Evolutionary conservation across 2,888 invertebrate genomes (phyloP).

Genomic region (Drosophila algonquin): DNA sequence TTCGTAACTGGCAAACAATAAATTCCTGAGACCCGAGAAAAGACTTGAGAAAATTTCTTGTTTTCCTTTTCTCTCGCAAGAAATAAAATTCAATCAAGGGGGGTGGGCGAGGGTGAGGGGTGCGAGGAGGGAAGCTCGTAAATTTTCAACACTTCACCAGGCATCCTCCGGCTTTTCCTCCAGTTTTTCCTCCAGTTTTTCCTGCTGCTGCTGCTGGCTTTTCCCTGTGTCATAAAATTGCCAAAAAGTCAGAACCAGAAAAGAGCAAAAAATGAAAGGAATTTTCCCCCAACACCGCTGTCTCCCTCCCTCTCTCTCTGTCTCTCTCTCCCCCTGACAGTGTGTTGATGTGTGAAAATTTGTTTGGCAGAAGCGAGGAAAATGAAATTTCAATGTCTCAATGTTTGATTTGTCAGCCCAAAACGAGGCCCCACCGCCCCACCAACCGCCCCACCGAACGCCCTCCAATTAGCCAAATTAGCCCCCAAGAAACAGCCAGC

Average conservation of each 20-base stretch:
- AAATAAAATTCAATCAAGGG: slow-evolving; percentile 77
- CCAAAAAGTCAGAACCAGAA: slow-evolving; percentile 38
- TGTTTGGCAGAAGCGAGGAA: no score
- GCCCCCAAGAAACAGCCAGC: slow-evolving; percentile 16
- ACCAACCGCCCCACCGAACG: background rate
- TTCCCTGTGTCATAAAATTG: slow-evolving; percentile 61
- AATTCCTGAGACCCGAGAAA: slow-evolving; percentile 57
- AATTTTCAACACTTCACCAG: slow-evolving; percentile 72
- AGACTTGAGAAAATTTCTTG: slow-evolving; percentile 35
- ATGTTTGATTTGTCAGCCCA: slow-evolving; percentile 26
- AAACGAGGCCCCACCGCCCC: no score
- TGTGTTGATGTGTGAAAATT: slow-evolving; percentile 73
- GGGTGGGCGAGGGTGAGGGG: slow-evolving; percentile 5
- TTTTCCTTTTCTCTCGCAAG: slow-evolving; percentile 19
- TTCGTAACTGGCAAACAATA: slow-evolving; percentile 77
- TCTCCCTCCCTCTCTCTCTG: background rate
- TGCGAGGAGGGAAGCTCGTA: slow-evolving; percentile 54
- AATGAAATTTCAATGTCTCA: slow-evolving; percentile 44
- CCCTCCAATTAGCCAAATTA: slow-evolving; percentile 68
- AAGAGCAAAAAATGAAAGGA: slow-evolving; percentile 12
- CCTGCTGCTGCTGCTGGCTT: background rate
- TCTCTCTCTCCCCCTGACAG: slow-evolving; percentile 31
- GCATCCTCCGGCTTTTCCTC: slow-evolving; percentile 30
- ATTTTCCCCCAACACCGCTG: background rate
- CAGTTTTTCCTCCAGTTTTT: slow-evolving; percentile 7